Base-by-base conservation (phyloP, 2,888 invertebrate genomes). In the Zonitis immaculata region DNA sequence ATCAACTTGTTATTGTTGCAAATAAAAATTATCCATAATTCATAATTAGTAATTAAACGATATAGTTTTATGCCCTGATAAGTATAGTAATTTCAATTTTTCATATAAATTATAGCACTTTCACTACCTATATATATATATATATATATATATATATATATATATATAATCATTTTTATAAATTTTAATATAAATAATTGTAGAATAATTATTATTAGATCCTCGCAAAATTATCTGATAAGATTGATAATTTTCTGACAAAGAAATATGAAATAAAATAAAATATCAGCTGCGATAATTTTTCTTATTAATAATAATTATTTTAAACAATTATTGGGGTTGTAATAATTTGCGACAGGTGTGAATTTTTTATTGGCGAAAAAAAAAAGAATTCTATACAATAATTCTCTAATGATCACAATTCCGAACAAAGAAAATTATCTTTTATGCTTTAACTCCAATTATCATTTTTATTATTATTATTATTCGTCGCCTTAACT, bases 31-130 rank as follows among this genome's bases (percentile, higher is more conserved):
- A 26, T 25, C 26, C 44, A 44, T 26, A 26, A 25, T 44, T 14
- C 26, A 12, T 44, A 35, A 35, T 35, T 22, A 44, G 26, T 12
- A 44, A 44, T 25, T 25, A 44, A 44, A 44, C 44, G 44, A 26
- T 25, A 25, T n/a, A 27, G 27, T 44, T 44, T 44, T 27, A 27
- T 44, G 44, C 44, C 27, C 44, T 44, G 44, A 44, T 44, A 44
- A 44, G 18, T 9, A 35, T n/a, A n/a, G 26, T 12, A 27, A 27
- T 44, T 44, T n/a, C 44, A 28, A 22, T 44, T 44, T 44, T 27
- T 44, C 18, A n/a, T 7, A 25, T 25, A 14, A 11, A 44, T 44
- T 44, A 27, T 35, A 35, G 18, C 25, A 44, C 44, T 44, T 25
- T 44, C 28, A 44, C 44, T 44, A n/a, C n/a, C n/a, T n/a, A n/a